Evolutionary conservation across 1,140 invertebrate species (phyloP), one percentile per base, ranked within the genome.

Genomic region (Cydia amplana): DNA sequence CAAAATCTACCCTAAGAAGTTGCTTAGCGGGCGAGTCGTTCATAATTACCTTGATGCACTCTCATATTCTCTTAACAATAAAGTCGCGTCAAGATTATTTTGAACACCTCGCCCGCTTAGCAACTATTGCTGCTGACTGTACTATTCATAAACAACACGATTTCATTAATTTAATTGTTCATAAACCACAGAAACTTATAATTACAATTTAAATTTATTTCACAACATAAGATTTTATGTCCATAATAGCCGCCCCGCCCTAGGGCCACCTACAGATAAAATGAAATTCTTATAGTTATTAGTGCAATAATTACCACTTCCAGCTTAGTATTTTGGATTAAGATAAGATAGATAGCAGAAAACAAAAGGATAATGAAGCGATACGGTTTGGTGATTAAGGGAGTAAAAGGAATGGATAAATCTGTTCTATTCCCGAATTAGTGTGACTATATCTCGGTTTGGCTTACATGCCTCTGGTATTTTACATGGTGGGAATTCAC

Each of bases 361-460:
- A 91, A 89, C 85, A 86, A 79, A 75, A 75, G 77, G 79, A 80
- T 86, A 86, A 86, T 90, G 88, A 88, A 90, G 82, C 83, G 84
- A 74, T 84, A 82, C 77, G 80, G 76, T 85, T 79, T 74, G 79
- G 76, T 84, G 79, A 83, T 90, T 87, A 82, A 80, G 46, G 78
- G 85, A 86, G 83, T 86, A 32, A 85, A 90, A 14, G 86, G 84
- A 78, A 63, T 76, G 77, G 51, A 78, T 82, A 85, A 90, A 90
- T 87, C 85, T 78, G 82, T 79, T 86, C 83, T 79, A 84, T 79
- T 86, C 83, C 76, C 81, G 86, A 90, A 89, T 89, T 87, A 88
- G 90, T 86, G 82, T 86, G 83, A 89, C 85, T 32, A 36, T 74
- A 75, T 10, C 18, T 55, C 25, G 65, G 73, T 32, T 76, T 4